Evolutionary conservation across 2,797 vertebrate genomes (phyloP).

Genomic region (Sebastes iracundus): DNA sequence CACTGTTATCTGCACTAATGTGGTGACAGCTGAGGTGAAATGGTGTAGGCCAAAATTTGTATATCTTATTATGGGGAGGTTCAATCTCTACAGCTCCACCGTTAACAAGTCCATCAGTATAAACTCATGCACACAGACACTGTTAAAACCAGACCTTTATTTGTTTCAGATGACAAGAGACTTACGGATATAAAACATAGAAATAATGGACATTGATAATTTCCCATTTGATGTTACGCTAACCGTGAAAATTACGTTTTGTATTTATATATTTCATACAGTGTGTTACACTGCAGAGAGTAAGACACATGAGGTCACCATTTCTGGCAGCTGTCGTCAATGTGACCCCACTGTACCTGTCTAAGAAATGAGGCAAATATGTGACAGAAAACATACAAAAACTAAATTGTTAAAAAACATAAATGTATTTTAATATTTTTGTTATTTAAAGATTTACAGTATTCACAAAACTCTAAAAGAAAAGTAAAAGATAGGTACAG

Average conservation of each 20-base stretch:
- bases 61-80: neutral
- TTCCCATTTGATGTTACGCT: neutral
- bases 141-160: neutral
- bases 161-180: conserved; percentile 1
- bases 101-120: neutral
- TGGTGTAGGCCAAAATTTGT: neutral
- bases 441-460: too few species aligned
- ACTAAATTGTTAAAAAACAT: too few species aligned
- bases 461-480: too few species aligned
- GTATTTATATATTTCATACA: neutral
- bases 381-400: too few species aligned
- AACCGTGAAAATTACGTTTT: neutral
- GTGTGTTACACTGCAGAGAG: too few species aligned
- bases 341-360: too few species aligned
- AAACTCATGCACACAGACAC: neutral
- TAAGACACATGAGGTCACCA: too few species aligned
- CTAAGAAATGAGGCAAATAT: too few species aligned
- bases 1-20: neutral
- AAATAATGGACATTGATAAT: neutral
- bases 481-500: too few species aligned
- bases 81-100: neutral
- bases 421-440: too few species aligned
- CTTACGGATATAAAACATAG: neutral
- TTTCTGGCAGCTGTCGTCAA: too few species aligned
- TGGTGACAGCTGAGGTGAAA: neutral